Conservation (phyloP, 2,797 vertebrate species). For the Cossypha polioptera region DNA sequence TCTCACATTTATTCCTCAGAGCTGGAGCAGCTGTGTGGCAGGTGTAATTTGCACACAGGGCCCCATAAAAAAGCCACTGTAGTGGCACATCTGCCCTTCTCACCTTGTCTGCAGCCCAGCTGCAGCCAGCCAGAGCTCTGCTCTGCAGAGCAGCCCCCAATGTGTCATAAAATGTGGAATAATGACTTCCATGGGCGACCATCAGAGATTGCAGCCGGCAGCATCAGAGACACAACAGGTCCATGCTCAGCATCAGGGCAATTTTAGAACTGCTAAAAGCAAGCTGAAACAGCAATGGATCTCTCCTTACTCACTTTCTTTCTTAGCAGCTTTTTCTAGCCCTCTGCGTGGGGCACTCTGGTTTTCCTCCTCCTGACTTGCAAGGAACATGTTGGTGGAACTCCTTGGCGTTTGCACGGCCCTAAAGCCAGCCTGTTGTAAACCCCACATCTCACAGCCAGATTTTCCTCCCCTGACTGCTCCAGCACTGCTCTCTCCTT, state of each 20-base stretch:
- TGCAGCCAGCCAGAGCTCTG: not conserved
- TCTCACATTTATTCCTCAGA: not conserved
- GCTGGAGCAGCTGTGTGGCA: not conserved
- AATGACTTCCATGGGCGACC: not conserved
- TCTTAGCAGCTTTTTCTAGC: not conserved
- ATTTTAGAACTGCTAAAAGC: not conserved
- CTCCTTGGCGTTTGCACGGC: not conserved
- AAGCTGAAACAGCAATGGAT: not conserved
- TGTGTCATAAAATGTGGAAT: not conserved
- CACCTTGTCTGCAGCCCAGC: not conserved
- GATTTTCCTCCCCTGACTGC: not conserved
- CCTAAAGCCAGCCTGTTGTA: not conserved
- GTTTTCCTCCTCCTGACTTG: not conserved
- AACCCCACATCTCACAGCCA: not conserved
- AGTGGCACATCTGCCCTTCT: not conserved
- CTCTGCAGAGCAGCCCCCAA: not conserved
- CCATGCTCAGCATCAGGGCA: not conserved
- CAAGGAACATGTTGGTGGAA: not conserved
- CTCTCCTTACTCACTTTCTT: not conserved
- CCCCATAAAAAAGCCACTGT: not conserved
- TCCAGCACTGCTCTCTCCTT: not conserved
- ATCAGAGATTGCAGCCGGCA: rapidly evolving
- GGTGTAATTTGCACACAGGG: not conserved
- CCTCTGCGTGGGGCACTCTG: not conserved
- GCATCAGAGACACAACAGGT: not conserved